Evolutionary conservation across 2,113 vertebrate species (phyloP).

Genomic region (Numida meleagris): DNA sequence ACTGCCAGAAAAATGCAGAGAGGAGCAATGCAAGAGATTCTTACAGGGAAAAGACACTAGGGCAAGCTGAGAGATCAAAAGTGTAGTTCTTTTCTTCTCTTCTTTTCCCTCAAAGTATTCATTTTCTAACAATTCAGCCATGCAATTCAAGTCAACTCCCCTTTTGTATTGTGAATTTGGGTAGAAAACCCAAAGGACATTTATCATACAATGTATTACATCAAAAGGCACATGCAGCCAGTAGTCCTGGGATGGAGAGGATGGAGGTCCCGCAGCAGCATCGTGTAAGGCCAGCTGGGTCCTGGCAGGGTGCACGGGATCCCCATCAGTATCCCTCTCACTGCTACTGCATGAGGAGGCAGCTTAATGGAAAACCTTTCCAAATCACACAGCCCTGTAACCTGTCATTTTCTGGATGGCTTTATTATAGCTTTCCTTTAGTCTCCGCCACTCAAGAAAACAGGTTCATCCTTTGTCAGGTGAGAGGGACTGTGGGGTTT

Average conservation of each 20-base stretch:
- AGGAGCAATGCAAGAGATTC: slow-evolving; percentile 52
- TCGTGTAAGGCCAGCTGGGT: slow-evolving; percentile 50
- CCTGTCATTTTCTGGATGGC: slow-evolving; percentile 80
- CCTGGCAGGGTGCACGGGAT: slow-evolving; percentile 27
- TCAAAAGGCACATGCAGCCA: slow-evolving; percentile 56
- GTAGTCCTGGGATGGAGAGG: slow-evolving; percentile 53
- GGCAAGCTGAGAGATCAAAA: slow-evolving; percentile 19
- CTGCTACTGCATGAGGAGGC: slow-evolving; percentile 65
- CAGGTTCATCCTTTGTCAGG: slow-evolving; percentile 30
- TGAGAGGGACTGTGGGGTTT: slow-evolving; percentile 58
- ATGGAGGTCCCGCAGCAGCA: slow-evolving; percentile 58
- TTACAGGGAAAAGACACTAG: slow-evolving; percentile 50
- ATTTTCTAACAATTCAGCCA: slow-evolving; percentile 57
- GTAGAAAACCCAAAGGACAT: slow-evolving; percentile 58
- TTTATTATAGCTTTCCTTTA: slow-evolving; percentile 73
- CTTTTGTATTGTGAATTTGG: slow-evolving; percentile 44
- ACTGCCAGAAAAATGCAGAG: slow-evolving; percentile 52
- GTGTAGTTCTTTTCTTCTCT: background rate
- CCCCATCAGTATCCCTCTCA: slow-evolving; percentile 26
- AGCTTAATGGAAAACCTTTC: slow-evolving; percentile 75
- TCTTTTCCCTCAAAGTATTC: background rate
- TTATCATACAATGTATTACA: slow-evolving; percentile 45
- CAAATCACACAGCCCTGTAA: slow-evolving; percentile 77
- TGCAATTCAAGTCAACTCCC: slow-evolving; percentile 52
- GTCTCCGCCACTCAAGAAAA: background rate